Evolutionary conservation across 1,140 invertebrate species (phyloP).

Genomic region (Drosophila littoralis): DNA sequence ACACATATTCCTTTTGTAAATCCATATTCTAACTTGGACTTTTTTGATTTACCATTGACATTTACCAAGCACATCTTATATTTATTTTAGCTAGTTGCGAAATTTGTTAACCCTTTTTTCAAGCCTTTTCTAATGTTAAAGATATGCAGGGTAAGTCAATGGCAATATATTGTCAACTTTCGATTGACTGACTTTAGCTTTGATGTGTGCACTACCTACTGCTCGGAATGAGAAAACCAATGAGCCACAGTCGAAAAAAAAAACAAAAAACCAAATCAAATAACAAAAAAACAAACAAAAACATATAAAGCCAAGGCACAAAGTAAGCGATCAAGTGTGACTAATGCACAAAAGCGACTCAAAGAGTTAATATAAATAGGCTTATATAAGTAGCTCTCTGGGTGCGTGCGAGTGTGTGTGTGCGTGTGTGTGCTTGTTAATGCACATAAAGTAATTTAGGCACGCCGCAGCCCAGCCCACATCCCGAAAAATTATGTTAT

Average conservation of each 20-base stretch:
- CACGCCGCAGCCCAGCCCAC: background rate
- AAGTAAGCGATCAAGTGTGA: constrained; percentile 57
- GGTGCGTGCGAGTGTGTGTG: background rate
- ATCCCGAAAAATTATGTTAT: constrained; percentile 23
- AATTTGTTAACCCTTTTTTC: background rate
- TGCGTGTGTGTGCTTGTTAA: constrained; percentile 8
- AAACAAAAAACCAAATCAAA: constrained; percentile 15
- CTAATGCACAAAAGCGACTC: constrained; percentile 53
- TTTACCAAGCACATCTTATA: too few relatives aligned
- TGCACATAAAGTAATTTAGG: constrained; percentile 24
- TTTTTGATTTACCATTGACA: too few relatives aligned
- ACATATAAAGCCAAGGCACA: constrained; percentile 12
- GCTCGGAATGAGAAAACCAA: constrained; percentile 56
- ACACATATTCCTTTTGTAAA: too few relatives aligned
- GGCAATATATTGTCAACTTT: constrained; percentile 31
- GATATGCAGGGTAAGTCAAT: too few relatives aligned
- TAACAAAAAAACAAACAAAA: constrained; percentile 1
- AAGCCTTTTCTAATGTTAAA: background rate
- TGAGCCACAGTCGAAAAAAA: constrained; percentile 20
- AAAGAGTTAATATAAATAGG: constrained; percentile 58
- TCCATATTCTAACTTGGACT: too few relatives aligned
- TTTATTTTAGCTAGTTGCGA: background rate
- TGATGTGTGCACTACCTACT: constrained; percentile 49
- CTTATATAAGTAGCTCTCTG: background rate
- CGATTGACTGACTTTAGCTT: constrained; percentile 33